A percentile compares a stretch with the other conserved stretches of the same genome.
Conservation (phyloP, 2,113 vertebrate species). For the Coturnix japonica region DNA sequence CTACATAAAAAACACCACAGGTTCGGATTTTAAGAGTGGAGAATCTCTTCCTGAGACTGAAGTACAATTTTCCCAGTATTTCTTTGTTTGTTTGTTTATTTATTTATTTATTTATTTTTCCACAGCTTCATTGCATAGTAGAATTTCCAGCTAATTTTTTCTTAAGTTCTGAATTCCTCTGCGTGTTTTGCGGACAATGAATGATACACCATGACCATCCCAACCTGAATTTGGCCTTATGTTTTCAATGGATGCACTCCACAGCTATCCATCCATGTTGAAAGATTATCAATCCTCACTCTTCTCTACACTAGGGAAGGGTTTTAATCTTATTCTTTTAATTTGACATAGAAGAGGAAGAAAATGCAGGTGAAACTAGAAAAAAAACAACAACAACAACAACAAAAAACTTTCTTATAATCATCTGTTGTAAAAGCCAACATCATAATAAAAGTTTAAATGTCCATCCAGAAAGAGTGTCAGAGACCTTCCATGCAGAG, state of each 20-base stretch:
- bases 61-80: background rate
- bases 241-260: background rate
- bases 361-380: background rate
- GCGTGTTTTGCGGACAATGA: fast-evolving
- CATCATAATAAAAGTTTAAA: background rate
- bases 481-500: fast-evolving
- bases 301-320: fast-evolving
- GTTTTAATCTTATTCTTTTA: background rate
- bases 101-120: too few relatives aligned
- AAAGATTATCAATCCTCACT: background rate
- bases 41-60: background rate
- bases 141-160: background rate
- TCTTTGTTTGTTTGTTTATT: fast-evolving
- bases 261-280: fast-evolving
- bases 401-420: background rate
- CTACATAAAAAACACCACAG: background rate
- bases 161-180: background rate
- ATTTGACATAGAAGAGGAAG: fast-evolving
- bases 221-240: background rate
- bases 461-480: background rate
- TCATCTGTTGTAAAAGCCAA: fast-evolving
- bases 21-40: background rate
- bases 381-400: background rate
- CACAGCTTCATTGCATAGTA: fast-evolving
- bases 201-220: fast-evolving